Percentiles rank a stretch among this genome's conserved stretches.
Evolutionary conservation across 1,140 invertebrate genomes (phyloP).

Genomic region (Aphidius gifuensis): DNA sequence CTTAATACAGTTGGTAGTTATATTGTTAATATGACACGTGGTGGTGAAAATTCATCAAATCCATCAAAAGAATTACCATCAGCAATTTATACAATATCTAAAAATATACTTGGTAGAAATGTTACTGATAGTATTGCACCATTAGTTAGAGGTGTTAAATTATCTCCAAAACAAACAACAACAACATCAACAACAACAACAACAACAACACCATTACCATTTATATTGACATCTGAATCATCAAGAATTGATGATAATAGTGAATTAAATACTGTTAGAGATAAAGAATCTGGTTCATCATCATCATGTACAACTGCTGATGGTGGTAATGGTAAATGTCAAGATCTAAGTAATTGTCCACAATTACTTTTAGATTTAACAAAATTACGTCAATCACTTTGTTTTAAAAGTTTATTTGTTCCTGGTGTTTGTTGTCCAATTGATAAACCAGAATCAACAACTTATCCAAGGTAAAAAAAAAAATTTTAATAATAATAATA

Average conservation of each 20-base stretch:
- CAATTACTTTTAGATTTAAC: constrained; percentile 79
- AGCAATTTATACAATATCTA: constrained; percentile 75
- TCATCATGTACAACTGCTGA: constrained; percentile 75
- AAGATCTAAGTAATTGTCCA: constrained; percentile 85
- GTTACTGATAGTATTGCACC: constrained; percentile 76
- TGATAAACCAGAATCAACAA: constrained; percentile 40
- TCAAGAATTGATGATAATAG: no score
- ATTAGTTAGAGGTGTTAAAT: constrained; percentile 64
- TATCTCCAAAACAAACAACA: constrained; percentile 56
- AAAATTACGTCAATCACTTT: constrained; percentile 80
- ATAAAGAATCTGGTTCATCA: constrained; percentile 36
- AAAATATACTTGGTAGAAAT: constrained; percentile 74
- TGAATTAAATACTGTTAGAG: constrained; percentile 35
- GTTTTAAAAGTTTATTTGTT: constrained; percentile 87
- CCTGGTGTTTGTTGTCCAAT: constrained; percentile 87
- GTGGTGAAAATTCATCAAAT: constrained; percentile 49
- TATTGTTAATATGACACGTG: constrained; percentile 74
- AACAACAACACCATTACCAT: constrained; percentile 21
- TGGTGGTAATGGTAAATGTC: constrained; percentile 75
- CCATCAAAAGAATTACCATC: constrained; percentile 62
- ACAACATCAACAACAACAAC: constrained; percentile 44
- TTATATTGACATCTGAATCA: constrained; percentile 27
- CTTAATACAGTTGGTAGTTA: constrained; percentile 80
- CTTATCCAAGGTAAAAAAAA: constrained; percentile 30
- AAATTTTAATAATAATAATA: background rate